Evolutionary conservation across 2,888 invertebrate genomes (phyloP), one percentile per base, ranked within the genome.

Genomic region (Orchesellides sinensis): DNA sequence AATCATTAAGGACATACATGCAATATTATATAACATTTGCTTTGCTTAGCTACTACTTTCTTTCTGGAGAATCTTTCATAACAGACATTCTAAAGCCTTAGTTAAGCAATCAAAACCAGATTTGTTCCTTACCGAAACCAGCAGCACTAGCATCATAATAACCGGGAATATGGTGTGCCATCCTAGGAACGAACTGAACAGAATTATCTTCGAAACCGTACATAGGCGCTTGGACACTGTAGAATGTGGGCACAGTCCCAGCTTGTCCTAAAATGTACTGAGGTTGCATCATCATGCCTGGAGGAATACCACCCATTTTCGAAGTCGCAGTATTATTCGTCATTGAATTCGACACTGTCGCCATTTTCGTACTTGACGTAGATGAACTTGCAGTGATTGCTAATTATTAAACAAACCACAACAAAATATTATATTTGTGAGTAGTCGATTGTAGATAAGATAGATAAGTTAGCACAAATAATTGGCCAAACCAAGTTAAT

Each of bases 231-330:
- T 87, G 88, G 49, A 87, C 75, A 63, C 85, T 84, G 73, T 87
- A 88, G 69, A 81, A 86, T 21, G 83, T 65, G 72, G 80, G 87
- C 45, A 74, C 83, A 29, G 82, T 77, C 45, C 56, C 85, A 69
- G 79, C 79, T 81, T 86, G 88, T 47, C 85, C 85, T 63, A 87
- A 65, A 70, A 88, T 88, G 77, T 88, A 88, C 12, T 86, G 88
- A 19, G 83, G 85, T 70, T 86, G 83, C 74, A 87, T 78, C 86
- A 86, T 85, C 86, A 87, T 87, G 27, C 86, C 86, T 21, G 87
- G 85, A 8, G 87, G 86, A 40, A 85, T 84, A 35, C 85, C 84
- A 10, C 84, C 80, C 82, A 84, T 83, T 52, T 86, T 86, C 12
- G 86, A 86, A 2, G 84, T 84, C 45, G 84, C 81, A 23, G 84